phyloP scores from a whole-genome alignment of 2,113 vertebrate genomes.

The Podarcis raffonei region DNA sequence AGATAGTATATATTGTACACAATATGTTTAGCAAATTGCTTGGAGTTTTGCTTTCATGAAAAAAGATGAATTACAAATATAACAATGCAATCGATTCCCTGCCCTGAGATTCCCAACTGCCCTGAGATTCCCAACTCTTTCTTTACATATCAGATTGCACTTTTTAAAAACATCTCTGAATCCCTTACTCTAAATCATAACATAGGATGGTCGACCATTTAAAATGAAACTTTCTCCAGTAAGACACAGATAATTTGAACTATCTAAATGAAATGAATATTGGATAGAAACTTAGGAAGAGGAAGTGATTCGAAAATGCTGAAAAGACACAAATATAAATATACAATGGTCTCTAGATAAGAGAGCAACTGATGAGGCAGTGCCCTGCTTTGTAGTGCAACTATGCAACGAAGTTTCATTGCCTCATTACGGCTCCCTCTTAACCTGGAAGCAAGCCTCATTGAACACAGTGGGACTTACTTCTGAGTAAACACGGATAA shows the following conservation, averaged over 20 bases:
- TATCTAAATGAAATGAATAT: background rate
- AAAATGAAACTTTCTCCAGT: background rate
- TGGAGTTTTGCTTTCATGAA: no score
- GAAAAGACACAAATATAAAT: background rate
- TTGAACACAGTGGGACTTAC: background rate
- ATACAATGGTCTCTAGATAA: background rate
- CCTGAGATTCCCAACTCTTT: no score
- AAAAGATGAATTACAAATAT: no score
- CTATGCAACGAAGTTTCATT: background rate
- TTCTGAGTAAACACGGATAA: background rate
- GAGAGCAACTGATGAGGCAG: background rate
- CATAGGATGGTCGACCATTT: background rate
- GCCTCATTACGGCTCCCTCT: background rate
- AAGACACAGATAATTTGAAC: slow-evolving; percentile 35
- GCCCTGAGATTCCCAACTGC: no score
- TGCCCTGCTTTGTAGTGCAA: background rate
- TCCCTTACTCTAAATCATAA: background rate
- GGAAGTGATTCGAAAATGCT: slow-evolving; percentile 30
- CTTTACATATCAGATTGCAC: no score
- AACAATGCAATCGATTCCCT: no score
- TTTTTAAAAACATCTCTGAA: no score
- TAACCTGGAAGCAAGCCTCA: background rate
- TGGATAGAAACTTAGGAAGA: slow-evolving; percentile 5
- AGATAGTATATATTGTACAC: no score
- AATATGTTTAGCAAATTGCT: no score